Evolutionary conservation across 2,797 vertebrate genomes (phyloP).

Genomic region (Phoeniculus purpureus): DNA sequence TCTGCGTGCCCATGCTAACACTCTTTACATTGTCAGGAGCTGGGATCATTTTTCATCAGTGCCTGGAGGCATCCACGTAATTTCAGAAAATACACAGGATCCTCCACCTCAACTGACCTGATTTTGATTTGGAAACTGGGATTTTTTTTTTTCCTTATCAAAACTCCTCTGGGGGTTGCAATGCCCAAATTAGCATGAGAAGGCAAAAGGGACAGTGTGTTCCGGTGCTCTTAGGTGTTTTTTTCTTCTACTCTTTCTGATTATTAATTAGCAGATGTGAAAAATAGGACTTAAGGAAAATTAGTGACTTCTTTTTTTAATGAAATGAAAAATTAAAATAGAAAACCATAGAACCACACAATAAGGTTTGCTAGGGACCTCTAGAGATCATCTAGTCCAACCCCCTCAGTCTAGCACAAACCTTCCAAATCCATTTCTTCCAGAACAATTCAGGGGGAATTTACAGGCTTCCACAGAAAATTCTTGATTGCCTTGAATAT

Average conservation of each 20-base stretch:
- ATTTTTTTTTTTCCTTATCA: conserved; percentile 26
- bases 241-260: neutral
- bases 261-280: conserved; percentile 57
- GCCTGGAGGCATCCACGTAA: conserved; percentile 57
- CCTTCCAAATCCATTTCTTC: neutral
- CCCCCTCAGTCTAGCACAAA: too few relatives aligned
- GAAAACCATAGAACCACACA: too few relatives aligned
- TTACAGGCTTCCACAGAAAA: neutral
- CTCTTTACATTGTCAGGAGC: neutral
- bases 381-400: too few relatives aligned
- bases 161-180: conserved; percentile 28
- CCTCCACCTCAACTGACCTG: conserved; percentile 51
- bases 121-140: conserved; percentile 71
- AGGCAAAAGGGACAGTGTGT: conserved; percentile 37
- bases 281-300: conserved; percentile 51
- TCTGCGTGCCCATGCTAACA: neutral
- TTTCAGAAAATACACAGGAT: conserved; percentile 57
- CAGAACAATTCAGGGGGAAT: neutral
- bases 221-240: neutral
- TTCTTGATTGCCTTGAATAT: neutral
- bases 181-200: conserved; percentile 62
- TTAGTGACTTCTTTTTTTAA: neutral
- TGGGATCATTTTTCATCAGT: conserved; percentile 8
- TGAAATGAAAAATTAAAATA: neutral
- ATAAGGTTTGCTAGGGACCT: neutral